Evolutionary conservation across 2,888 invertebrate genomes (phyloP).

Genomic region (Eilema depressum): DNA sequence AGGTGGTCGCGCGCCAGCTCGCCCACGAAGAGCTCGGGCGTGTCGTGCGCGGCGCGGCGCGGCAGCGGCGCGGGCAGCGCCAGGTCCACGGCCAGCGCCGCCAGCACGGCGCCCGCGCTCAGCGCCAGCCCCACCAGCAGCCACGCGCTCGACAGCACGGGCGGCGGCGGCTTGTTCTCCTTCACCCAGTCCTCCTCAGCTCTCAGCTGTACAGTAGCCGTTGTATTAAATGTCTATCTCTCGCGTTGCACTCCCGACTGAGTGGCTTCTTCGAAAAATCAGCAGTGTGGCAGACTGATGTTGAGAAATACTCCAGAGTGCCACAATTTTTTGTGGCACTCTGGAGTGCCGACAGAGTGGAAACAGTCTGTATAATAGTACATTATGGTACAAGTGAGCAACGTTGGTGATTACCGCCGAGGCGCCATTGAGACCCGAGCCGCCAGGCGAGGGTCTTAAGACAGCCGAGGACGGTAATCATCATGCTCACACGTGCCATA

Average conservation of each 20-base stretch:
- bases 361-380: too few species aligned
- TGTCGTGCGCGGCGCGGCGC: conserved; percentile 39
- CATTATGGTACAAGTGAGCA: too few species aligned
- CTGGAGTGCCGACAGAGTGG: too few species aligned
- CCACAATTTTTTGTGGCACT: too few species aligned
- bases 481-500: too few species aligned
- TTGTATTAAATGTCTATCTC: not conserved
- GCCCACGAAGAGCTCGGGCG: conserved; percentile 73
- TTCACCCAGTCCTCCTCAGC: conserved; percentile 53
- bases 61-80: conserved; percentile 85
- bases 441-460: too few species aligned
- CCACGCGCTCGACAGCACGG: conserved; percentile 63
- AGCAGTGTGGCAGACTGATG: too few species aligned
- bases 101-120: conserved; percentile 84
- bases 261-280: not conserved
- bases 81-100: conserved; percentile 86
- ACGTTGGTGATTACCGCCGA: too few species aligned
- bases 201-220: not conserved
- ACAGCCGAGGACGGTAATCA: too few species aligned
- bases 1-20: conserved; percentile 89
- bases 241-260: not conserved
- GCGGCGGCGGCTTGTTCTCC: conserved; percentile 58
- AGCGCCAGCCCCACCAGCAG: conserved; percentile 85
- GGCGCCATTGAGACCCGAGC: too few species aligned
- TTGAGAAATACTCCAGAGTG: too few species aligned